Percentiles rank a stretch among this genome's conserved stretches.
These are phyloP conservation scores for Drosophila cyrtoloma DNA, from an alignment of 2,888 invertebrate species.

Conservation along the genomic window DNA sequence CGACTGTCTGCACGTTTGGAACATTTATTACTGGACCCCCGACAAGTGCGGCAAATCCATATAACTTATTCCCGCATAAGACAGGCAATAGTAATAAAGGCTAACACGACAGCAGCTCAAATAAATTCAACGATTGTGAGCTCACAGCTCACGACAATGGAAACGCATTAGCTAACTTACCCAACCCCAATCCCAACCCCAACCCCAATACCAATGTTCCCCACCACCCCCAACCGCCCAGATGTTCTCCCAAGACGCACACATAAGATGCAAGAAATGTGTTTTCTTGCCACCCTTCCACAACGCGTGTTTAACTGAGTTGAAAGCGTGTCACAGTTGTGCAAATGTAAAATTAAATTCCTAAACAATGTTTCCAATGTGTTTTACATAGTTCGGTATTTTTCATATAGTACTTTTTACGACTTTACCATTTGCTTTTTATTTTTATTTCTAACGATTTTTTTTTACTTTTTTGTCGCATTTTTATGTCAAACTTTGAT, in stretches of 20 bases:
- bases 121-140: constrained; percentile 64
- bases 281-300: background rate
- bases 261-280: constrained; percentile 1
- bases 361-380: constrained; percentile 33
- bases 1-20: constrained; percentile 48
- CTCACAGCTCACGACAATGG: constrained; percentile 67
- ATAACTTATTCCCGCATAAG: constrained; percentile 66
- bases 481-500: constrained; percentile 66
- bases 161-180: constrained; percentile 67
- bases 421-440: constrained; percentile 36
- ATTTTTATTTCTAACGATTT: constrained; percentile 51
- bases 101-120: constrained; percentile 60
- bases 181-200: background rate
- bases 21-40: constrained; percentile 47
- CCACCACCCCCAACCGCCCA: background rate
- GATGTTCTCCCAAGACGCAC: background rate
- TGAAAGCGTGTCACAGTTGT: constrained; percentile 28
- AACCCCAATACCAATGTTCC: background rate
- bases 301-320: constrained; percentile 6
- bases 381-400: constrained; percentile 29
- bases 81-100: constrained; percentile 75
- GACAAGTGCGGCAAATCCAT: constrained; percentile 61
- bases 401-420: constrained; percentile 36
- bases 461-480: constrained; percentile 47
- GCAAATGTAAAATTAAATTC: constrained; percentile 34